Evolutionary conservation across 2,797 vertebrate genomes (phyloP).

Genomic region (Typhlichthys subterraneus): DNA sequence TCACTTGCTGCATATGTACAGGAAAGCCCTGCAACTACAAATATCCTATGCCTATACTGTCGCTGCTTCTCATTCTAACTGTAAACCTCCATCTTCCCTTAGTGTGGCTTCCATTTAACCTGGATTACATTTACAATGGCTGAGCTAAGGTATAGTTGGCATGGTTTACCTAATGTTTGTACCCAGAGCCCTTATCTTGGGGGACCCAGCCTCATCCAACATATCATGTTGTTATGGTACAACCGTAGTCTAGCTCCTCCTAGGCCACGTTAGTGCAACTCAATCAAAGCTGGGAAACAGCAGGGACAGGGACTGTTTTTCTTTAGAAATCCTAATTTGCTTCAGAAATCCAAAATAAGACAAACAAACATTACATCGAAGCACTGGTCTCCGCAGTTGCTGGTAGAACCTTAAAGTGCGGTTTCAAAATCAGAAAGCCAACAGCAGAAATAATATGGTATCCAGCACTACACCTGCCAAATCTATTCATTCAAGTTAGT

Average conservation of each 20-base stretch:
- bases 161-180: slow-evolving; percentile 5
- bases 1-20: slow-evolving; percentile 71
- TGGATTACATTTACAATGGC: slow-evolving; percentile 5
- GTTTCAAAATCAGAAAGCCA: slow-evolving; percentile 29
- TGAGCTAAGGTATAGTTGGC: too few species aligned
- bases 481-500: slow-evolving; percentile 33
- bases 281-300: slow-evolving; percentile 5
- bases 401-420: slow-evolving; percentile 50
- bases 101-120: neutral
- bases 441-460: slow-evolving; percentile 26
- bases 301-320: too few species aligned
- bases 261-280: slow-evolving; percentile 58
- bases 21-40: slow-evolving; percentile 74
- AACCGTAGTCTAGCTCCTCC: slow-evolving; percentile 13
- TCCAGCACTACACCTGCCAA: slow-evolving; percentile 46
- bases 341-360: slow-evolving; percentile 19
- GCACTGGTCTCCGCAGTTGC: slow-evolving; percentile 30
- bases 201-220: neutral
- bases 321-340: slow-evolving; percentile 6
- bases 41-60: slow-evolving; percentile 39
- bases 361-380: slow-evolving; percentile 18
- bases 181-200: slow-evolving; percentile 20
- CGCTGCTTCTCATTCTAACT: slow-evolving; percentile 38
- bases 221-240: slow-evolving; percentile 4
- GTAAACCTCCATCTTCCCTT: slow-evolving; percentile 15